Conservation (phyloP, 37 sponge, comb jelly and placozoan genomes). For the Lycopodina hypogea region DNA sequence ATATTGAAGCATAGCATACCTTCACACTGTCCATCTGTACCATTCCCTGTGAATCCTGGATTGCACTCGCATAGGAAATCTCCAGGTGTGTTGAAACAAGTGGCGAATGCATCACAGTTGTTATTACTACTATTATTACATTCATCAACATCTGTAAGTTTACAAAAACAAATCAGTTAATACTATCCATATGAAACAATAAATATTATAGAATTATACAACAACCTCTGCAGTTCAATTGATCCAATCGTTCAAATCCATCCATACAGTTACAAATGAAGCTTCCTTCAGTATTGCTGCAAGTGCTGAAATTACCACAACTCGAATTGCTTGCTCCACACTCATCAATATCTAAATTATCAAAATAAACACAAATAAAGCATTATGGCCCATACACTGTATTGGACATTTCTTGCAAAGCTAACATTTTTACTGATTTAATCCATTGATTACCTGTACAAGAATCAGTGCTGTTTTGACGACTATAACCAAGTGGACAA, state of each 20-base stretch:
- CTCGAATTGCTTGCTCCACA: background rate
- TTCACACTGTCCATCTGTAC: background rate
- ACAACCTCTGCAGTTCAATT: background rate
- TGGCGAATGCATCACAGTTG: constrained; percentile 13
- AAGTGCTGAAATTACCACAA: constrained; percentile 8
- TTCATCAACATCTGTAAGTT: constrained; percentile 33
- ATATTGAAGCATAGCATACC: constrained; percentile 4
- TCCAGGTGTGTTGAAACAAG: constrained; percentile 39
- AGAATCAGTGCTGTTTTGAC: background rate
- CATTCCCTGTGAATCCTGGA: constrained; percentile 36
- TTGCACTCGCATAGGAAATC: constrained; percentile 32
- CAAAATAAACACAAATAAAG: background rate
- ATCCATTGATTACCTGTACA: background rate
- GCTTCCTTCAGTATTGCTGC: constrained; percentile 21
- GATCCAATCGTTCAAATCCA: constrained; percentile 8
- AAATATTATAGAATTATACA: no score
- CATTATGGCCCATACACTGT: no score
- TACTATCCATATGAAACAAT: background rate
- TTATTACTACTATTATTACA: background rate
- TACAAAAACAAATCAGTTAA: background rate
- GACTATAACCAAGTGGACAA: constrained; percentile 26
- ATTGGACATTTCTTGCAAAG: no score
- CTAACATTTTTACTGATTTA: background rate
- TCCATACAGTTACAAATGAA: constrained; percentile 11
- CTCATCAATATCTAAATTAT: constrained; percentile 30